Percentiles rank a stretch among this genome's conserved stretches.
phyloP scores from a whole-genome alignment of 2,797 vertebrate species.

The Sparus aurata region DNA sequence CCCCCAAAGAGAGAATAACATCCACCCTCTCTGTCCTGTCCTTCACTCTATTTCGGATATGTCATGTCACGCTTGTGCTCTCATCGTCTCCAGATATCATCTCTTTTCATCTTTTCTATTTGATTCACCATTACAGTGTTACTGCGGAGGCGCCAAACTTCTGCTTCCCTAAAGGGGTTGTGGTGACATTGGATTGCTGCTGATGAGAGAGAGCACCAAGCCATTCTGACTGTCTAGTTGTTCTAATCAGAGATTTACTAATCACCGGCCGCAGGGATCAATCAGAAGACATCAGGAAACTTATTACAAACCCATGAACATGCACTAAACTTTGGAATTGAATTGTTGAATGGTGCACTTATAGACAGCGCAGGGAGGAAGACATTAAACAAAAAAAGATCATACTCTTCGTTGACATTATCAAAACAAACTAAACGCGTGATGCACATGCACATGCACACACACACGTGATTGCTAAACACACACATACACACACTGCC shows the following conservation, averaged over 20 bases:
- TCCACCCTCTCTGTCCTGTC: constrained; percentile 27
- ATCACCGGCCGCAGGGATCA: constrained; percentile 13
- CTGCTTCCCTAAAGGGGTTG: constrained; percentile 1
- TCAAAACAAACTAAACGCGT: constrained; percentile 56
- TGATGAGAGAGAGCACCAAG: constrained; percentile 18
- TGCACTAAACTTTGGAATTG: constrained; percentile 4
- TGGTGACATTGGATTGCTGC: constrained; percentile 18
- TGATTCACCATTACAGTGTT: constrained; percentile 13
- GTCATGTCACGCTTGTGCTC: constrained; percentile 36
- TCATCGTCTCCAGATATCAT: constrained; percentile 37
- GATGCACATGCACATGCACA: constrained; percentile 24
- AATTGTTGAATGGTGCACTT: neutral
- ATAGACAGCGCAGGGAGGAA: constrained; percentile 5
- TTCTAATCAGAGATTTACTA: constrained; percentile 17
- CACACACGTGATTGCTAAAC: constrained; percentile 11
- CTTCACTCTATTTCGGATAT: constrained; percentile 25
- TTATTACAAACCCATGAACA: neutral
- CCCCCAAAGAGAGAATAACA: constrained; percentile 44
- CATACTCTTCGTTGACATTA: constrained; percentile 37
- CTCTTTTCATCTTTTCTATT: constrained; percentile 30
- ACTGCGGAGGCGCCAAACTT: constrained; percentile 19
- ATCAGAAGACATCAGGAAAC: constrained; percentile 28
- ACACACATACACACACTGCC: constrained; percentile 48
- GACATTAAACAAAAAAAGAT: constrained; percentile 29
- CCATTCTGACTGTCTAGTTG: constrained; percentile 1